Evolutionary conservation across 1,140 invertebrate species (phyloP), one percentile per base, ranked within the genome.

Genomic region (Pissodes strobi): DNA sequence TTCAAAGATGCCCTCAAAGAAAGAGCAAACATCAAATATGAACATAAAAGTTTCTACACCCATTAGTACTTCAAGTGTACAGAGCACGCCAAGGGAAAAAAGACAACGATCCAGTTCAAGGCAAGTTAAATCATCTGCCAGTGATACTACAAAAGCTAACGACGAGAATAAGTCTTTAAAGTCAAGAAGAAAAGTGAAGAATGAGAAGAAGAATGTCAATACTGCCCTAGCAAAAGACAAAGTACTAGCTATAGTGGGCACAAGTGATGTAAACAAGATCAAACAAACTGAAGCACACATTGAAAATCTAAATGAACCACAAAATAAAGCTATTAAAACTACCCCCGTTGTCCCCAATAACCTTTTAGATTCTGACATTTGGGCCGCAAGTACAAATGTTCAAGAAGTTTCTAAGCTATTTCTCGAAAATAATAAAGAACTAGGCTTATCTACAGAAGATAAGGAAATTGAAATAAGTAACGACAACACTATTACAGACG

Each of bases 21-120:
- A 27, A 18, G 13, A 34, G 6, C 4, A n/a, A 21, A 55, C 55
- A 13, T 9, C 27, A 52, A 21, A 13, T 38, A 8, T 23, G 1
- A 55, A 55, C 0, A 0, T 8, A 27, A 49, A 27, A 22, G 21
- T n/a, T n/a, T 21, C 4, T 8, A 27, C 4, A 21, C 30, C 22
- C 1, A 49, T n/a, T 49, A 21, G 13, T 8, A 2, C 21, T 46
- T 49, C 46, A 21, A 49, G 46, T 13, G 22, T 49, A 2, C 46
- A 49, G 4, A 49, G 46, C 12, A 49, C 46, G n/a, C 46, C 46
- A 17, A 23, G 46, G 18, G 46, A 49, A 25, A 27, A 49, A 13
- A 18, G 46, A 13, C 22, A 49, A 17, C 12, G 10, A 17, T 49
- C 46, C 1, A 3, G 13, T 3, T 13, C 22, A 18, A 49, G 13